Conservation (phyloP, 2,113 vertebrate genomes). For the Pelvicachromis taeniatus region DNA sequence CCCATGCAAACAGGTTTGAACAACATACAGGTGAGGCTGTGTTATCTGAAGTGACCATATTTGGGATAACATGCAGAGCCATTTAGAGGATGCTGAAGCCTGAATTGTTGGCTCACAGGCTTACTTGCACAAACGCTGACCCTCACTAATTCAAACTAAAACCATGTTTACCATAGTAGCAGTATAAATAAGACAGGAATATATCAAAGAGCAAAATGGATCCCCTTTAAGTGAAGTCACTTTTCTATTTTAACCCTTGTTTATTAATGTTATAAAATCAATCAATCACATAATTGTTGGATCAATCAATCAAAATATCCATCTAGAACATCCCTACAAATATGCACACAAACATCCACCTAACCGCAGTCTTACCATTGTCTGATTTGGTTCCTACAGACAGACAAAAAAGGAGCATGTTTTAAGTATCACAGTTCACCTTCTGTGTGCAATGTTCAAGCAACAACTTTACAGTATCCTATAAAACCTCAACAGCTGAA, state of each 20-base stretch:
- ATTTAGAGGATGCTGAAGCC: neutral
- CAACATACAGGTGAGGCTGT: neutral
- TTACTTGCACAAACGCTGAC: neutral
- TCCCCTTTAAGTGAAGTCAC: neutral
- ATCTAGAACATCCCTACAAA: slow-evolving; percentile 36
- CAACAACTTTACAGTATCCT: neutral
- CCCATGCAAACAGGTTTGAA: neutral
- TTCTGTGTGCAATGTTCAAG: neutral
- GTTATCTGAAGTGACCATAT: neutral
- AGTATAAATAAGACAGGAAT: neutral
- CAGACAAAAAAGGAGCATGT: slow-evolving; percentile 69
- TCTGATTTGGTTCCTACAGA: slow-evolving; percentile 85
- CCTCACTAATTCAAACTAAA: neutral
- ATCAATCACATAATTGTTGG: neutral
- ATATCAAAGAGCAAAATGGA: neutral
- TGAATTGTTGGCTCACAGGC: neutral
- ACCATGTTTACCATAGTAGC: neutral
- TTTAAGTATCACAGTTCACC: slow-evolving; percentile 31
- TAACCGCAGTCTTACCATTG: slow-evolving; percentile 81
- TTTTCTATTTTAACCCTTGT: neutral
- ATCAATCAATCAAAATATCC: neutral
- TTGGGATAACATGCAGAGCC: neutral
- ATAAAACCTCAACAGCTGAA: neutral
- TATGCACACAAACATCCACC: slow-evolving; percentile 11
- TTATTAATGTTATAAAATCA: neutral